Evolutionary conservation across 53 echinoderm and acorn worm genomes (phyloP), one percentile per base, ranked within the genome.

Genomic region (Echinometra lucunter): DNA sequence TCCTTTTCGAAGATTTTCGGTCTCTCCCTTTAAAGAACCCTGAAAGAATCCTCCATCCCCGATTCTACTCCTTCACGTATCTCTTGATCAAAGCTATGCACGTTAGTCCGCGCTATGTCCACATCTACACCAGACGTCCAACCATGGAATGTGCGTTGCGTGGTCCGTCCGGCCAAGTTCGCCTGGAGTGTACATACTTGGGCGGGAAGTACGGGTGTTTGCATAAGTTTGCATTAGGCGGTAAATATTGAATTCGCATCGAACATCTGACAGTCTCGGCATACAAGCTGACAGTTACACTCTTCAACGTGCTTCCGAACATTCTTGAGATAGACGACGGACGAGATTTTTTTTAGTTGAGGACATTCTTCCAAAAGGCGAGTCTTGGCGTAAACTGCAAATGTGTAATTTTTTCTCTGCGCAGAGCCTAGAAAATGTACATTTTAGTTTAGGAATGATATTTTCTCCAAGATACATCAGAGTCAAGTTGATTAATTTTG

Each of bases 191-290:
- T 81, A 81, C 74, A 74, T 37, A 74, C 74, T 74, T 57, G 89
- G 89, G 57, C 35, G 66, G 91, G 91, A 91, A 66, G 66, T 27
- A 66, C 91, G 38, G 38, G 60, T 91, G 91, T 91, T 91, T 91
- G 91, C 91, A 91, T 91, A 91, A 91, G 91, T 91, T 91, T 91
- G 91, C 91, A 91, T 91, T 91, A 91, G 91, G 60, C 27, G 91
- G 66, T 58, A 58, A 66, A 63, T 91, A 91, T 91, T 91, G 91
- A 91, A 91, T 91, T 91, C 91, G 55, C 57, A 91, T 91, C 91
- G 91, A 91, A 66, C 91, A 42, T 91, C 91, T 91, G 91, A 91
- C 91, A 91, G 57, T 91, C 38, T 66, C 42, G 27, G 60, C 66
- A 66, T 63, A 37, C 66, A 91, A 91, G 42, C 91, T 66, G 91